Percentiles rank a stretch among this genome's conserved stretches.
Evolutionary conservation across 2,888 invertebrate genomes (phyloP).

Genomic region (Pheosia gnoma): DNA sequence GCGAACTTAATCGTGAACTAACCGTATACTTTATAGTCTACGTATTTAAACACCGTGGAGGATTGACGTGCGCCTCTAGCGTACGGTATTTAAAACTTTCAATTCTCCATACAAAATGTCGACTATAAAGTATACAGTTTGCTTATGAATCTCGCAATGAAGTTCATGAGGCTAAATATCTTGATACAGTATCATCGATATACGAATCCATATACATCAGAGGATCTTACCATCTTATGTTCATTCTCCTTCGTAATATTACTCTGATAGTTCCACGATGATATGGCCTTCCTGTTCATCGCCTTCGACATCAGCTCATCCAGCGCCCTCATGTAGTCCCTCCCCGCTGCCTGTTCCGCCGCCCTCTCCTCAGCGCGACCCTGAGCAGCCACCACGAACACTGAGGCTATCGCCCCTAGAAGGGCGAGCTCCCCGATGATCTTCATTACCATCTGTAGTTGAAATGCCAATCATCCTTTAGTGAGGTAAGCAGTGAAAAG

Average conservation of each 20-base stretch:
- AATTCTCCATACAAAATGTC: too few relatives aligned
- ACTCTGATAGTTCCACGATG: conserved; percentile 89
- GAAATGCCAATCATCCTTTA: not conserved
- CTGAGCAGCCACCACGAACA: conserved; percentile 76
- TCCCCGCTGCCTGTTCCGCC: conserved; percentile 83
- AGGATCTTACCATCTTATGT: conserved; percentile 63
- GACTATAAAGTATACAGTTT: too few relatives aligned
- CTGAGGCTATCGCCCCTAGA: conserved; percentile 75
- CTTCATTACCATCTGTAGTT: conserved; percentile 70
- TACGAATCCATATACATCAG: not conserved
- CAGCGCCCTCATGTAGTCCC: conserved; percentile 84
- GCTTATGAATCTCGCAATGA: too few relatives aligned
- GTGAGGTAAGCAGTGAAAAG: too few relatives aligned
- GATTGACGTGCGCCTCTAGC: too few relatives aligned
- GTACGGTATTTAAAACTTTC: too few relatives aligned
- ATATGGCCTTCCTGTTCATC: conserved; percentile 83
- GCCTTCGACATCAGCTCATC: conserved; percentile 84
- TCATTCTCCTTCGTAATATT: conserved; percentile 89
- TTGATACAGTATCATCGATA: too few relatives aligned
- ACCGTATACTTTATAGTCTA: too few relatives aligned
- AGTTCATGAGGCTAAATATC: not conserved
- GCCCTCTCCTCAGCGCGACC: conserved; percentile 76
- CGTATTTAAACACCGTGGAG: too few relatives aligned
- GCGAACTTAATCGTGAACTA: too few relatives aligned
- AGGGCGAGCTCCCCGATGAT: conserved; percentile 72